Conservation (phyloP, 2,888 invertebrate genomes). For the Lathronympha strigana region DNA sequence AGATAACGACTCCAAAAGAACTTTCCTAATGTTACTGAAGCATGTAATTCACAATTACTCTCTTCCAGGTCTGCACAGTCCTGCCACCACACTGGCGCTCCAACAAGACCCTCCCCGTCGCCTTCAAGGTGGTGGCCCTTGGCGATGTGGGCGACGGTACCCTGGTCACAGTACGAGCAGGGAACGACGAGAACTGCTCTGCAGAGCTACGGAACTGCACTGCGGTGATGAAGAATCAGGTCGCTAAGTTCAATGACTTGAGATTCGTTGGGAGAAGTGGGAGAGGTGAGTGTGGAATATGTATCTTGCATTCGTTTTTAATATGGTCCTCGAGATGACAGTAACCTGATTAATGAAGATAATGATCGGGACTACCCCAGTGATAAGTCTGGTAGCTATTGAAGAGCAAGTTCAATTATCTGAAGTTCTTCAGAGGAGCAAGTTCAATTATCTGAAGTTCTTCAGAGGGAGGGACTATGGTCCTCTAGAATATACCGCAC, state of each 20-base stretch:
- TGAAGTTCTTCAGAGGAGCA: no score
- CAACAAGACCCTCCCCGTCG: conserved; percentile 97
- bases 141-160: conserved; percentile 98
- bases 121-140: conserved; percentile 96
- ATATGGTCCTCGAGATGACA: background rate
- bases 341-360: no score
- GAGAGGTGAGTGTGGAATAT: conserved; percentile 88
- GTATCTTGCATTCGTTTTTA: background rate
- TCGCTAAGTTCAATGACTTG: conserved; percentile 98
- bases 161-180: conserved; percentile 95
- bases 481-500: no score
- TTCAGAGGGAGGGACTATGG: no score
- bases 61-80: conserved; percentile 89
- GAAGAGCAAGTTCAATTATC: no score
- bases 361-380: no score
- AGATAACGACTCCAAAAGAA: background rate
- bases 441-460: no score
- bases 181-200: conserved; percentile 98
- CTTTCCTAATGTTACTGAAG: background rate
- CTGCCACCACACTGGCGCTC: conserved; percentile 98
- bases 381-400: no score
- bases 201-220: conserved; percentile 97
- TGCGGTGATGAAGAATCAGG: conserved; percentile 98
- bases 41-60: background rate
- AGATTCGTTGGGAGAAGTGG: conserved; percentile 98